phyloP scores from a whole-genome alignment of 2,797 vertebrate genomes.

The Apogon hyalosoma region DNA sequence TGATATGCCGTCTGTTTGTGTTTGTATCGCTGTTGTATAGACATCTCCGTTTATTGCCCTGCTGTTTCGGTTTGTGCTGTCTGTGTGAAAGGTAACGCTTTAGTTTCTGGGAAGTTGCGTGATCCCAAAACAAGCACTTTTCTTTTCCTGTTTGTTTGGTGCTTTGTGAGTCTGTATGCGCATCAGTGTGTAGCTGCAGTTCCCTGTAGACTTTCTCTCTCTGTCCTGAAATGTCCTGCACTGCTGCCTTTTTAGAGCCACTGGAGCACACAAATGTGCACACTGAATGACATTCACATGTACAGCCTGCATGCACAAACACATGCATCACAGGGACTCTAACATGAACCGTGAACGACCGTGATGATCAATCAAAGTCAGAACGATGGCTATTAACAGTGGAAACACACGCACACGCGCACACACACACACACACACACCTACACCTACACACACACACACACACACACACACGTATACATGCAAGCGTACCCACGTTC shows the following conservation, averaged over 20 bases:
- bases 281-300: slow-evolving; percentile 27
- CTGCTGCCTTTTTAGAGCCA: slow-evolving; percentile 45
- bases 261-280: slow-evolving; percentile 35
- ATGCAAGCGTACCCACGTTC: slow-evolving; percentile 6
- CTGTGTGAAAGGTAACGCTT: neutral
- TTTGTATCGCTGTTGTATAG: slow-evolving; percentile 9
- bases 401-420: no score
- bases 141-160: slow-evolving; percentile 28
- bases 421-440: no score
- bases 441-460: neutral
- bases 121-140: neutral
- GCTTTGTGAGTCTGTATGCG: slow-evolving; percentile 6
- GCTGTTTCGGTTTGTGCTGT: slow-evolving; percentile 7
- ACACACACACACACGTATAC: slow-evolving; percentile 7
- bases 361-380: slow-evolving; percentile 60
- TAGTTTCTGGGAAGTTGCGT: neutral
- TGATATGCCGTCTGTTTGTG: slow-evolving; percentile 21
- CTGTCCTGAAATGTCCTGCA: slow-evolving; percentile 57
- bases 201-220: slow-evolving; percentile 29
- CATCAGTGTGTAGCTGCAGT: slow-evolving; percentile 26
- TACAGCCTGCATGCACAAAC: neutral
- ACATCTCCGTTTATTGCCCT: slow-evolving; percentile 4
- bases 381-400: slow-evolving; percentile 20
- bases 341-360: slow-evolving; percentile 29
- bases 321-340: slow-evolving; percentile 5